Percentiles rank a stretch among this genome's conserved stretches.
Conservation (phyloP, 2,113 vertebrate species). For the Apodemus speciosus region DNA sequence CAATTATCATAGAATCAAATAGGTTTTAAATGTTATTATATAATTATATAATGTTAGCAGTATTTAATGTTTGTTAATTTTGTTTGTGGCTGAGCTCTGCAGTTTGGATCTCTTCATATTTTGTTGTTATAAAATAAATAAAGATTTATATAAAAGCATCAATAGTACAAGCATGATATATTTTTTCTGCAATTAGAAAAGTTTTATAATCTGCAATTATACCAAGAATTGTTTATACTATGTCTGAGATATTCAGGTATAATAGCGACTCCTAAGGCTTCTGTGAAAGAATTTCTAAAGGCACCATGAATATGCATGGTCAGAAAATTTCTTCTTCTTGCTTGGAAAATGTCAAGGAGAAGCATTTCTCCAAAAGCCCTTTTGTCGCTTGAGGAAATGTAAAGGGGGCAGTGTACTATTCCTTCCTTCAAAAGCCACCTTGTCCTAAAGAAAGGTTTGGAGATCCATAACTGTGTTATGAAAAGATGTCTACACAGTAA, state of each 20-base stretch:
- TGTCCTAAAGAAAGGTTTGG: constrained; percentile 60
- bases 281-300: constrained; percentile 77
- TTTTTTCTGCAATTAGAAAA: constrained; percentile 74
- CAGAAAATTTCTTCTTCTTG: constrained; percentile 42
- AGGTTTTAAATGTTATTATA: constrained; percentile 73
- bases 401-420: constrained; percentile 40
- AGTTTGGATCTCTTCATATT: constrained; percentile 63
- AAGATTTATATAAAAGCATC: constrained; percentile 75
- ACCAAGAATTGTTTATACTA: constrained; percentile 69
- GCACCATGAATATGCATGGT: constrained; percentile 54
- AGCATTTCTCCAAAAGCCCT: constrained; percentile 12
- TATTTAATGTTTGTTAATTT: not conserved
- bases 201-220: constrained; percentile 65
- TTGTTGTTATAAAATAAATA: constrained; percentile 74
- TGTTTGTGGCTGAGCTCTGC: constrained; percentile 56
- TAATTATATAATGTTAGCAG: constrained; percentile 74
- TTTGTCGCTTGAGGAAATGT: constrained; percentile 34
- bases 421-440: constrained; percentile 30
- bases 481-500: constrained; percentile 14
- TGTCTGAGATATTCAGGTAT: constrained; percentile 65
- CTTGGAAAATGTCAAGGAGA: not conserved
- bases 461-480: constrained; percentile 36
- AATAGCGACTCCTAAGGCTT: not conserved
- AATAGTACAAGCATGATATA: constrained; percentile 38
- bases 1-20: constrained; percentile 46